Percentiles rank a stretch among this genome's conserved stretches.
These are phyloP conservation scores for Paralinhomoeus sp. DNA, from an alignment of 2,888 invertebrate species.

Conservation along the genomic window DNA sequence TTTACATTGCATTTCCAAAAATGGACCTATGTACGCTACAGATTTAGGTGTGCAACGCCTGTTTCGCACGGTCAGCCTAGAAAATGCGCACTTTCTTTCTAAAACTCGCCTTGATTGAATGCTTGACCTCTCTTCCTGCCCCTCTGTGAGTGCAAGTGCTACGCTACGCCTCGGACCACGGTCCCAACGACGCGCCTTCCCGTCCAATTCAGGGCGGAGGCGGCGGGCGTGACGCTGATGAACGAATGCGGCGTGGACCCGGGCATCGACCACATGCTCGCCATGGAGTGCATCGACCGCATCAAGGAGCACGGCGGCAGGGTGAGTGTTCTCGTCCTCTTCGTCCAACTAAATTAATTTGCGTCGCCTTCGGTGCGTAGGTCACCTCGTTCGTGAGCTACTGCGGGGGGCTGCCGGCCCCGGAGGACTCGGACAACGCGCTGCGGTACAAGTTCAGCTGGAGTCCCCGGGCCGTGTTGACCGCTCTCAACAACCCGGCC, in stretches of 20 bases:
- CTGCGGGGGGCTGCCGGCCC: conserved; percentile 89
- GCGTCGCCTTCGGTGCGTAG: conserved; percentile 14
- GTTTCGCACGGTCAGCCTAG: no score
- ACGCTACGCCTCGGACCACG: no score
- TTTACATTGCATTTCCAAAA: no score
- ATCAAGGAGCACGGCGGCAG: conserved; percentile 58
- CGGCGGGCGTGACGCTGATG: conserved; percentile 69
- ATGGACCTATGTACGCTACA: no score
- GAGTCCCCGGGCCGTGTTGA: conserved; percentile 76
- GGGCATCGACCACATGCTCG: conserved; percentile 89
- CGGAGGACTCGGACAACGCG: conserved; percentile 70
- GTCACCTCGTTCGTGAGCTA: conserved; percentile 83
- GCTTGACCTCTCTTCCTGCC: no score
- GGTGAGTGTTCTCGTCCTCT: conserved; percentile 14
- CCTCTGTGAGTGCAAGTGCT: no score
- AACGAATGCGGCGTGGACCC: conserved; percentile 96
- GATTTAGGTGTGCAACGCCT: no score
- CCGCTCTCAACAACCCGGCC: conserved; percentile 69
- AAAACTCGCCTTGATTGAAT: no score
- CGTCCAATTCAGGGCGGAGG: conserved; percentile 43
- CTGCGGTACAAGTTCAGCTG: conserved; percentile 43
- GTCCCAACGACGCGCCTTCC: no score
- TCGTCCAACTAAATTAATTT: not conserved
- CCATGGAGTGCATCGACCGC: conserved; percentile 85
- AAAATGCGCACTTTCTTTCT: no score